Evolutionary conservation across 30 jellyfish, hydroid and myxozoan species (phyloP).

Genomic region (Cassiopea xamachana): DNA sequence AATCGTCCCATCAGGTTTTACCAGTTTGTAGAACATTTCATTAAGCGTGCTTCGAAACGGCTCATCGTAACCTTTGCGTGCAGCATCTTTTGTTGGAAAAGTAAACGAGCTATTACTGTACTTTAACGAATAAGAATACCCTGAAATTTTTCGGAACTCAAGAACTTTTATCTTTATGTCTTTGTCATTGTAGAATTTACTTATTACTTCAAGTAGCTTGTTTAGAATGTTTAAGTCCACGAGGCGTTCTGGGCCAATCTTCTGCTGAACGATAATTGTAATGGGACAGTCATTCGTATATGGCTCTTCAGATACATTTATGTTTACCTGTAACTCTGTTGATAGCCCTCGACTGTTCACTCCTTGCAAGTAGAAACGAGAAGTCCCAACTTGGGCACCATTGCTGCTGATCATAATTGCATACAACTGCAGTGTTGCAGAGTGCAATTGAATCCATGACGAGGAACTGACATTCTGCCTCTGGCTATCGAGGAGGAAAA

Average conservation of each 20-base stretch:
- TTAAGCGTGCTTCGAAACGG: slow-evolving; percentile 48
- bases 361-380: slow-evolving; percentile 51
- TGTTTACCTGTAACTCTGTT: slow-evolving; percentile 22
- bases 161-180: slow-evolving; percentile 72
- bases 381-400: slow-evolving; percentile 7
- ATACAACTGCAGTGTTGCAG: slow-evolving; percentile 79
- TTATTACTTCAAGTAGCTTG: slow-evolving; percentile 41
- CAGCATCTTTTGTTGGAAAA: slow-evolving; percentile 74
- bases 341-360: slow-evolving; percentile 74
- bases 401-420: slow-evolving; percentile 66
- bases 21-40: slow-evolving; percentile 41
- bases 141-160: slow-evolving; percentile 37
- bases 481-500: slow-evolving; percentile 37
- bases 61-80: slow-evolving; percentile 77
- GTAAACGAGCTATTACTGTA: slow-evolving; percentile 90
- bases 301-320: slow-evolving; percentile 60
- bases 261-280: slow-evolving; percentile 49
- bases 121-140: slow-evolving; percentile 40
- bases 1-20: slow-evolving; percentile 13
- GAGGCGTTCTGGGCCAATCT: slow-evolving; percentile 19
- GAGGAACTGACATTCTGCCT: slow-evolving; percentile 58
- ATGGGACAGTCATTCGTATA: slow-evolving; percentile 80
- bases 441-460: slow-evolving; percentile 91
- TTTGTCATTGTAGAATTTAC: slow-evolving; percentile 68
- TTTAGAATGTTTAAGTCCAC: slow-evolving; percentile 75